Percentiles rank a stretch among this genome's conserved stretches.
phyloP scores from a whole-genome alignment of 2,888 invertebrate genomes.

The Amiota communis region DNA sequence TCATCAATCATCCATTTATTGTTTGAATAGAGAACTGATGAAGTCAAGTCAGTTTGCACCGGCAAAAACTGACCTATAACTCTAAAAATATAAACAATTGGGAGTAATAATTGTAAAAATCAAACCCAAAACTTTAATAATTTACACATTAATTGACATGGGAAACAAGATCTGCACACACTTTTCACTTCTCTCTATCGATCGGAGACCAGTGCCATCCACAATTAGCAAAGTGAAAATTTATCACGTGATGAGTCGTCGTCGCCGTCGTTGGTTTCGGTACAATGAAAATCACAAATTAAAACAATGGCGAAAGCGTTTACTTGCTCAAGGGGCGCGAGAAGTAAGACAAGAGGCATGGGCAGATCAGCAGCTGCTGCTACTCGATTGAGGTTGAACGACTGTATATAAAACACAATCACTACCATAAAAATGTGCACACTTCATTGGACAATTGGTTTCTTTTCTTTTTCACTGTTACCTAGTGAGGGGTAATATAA shows the following conservation, averaged over 20 bases:
- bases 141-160: constrained; percentile 1
- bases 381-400: too few relatives aligned
- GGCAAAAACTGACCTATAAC: constrained; percentile 6
- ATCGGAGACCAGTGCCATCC: not conserved
- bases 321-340: too few relatives aligned
- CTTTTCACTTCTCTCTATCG: not conserved
- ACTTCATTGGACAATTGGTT: too few relatives aligned
- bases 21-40: too few relatives aligned
- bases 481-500: too few relatives aligned
- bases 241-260: constrained; percentile 56
- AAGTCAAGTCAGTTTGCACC: not conserved
- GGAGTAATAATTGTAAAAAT: not conserved
- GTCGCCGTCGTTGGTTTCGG: not conserved
- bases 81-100: not conserved
- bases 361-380: too few relatives aligned
- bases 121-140: not conserved
- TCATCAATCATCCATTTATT: too few relatives aligned
- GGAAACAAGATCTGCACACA: not conserved
- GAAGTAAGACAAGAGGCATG: too few relatives aligned
- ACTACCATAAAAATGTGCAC: too few relatives aligned
- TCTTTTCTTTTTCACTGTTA: too few relatives aligned
- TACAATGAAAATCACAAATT: not conserved
- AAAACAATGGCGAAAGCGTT: too few relatives aligned
- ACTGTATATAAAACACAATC: too few relatives aligned
- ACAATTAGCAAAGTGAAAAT: constrained; percentile 55